phyloP scores from a whole-genome alignment of 2,797 vertebrate species.

The Eulemur coronatus region DNA sequence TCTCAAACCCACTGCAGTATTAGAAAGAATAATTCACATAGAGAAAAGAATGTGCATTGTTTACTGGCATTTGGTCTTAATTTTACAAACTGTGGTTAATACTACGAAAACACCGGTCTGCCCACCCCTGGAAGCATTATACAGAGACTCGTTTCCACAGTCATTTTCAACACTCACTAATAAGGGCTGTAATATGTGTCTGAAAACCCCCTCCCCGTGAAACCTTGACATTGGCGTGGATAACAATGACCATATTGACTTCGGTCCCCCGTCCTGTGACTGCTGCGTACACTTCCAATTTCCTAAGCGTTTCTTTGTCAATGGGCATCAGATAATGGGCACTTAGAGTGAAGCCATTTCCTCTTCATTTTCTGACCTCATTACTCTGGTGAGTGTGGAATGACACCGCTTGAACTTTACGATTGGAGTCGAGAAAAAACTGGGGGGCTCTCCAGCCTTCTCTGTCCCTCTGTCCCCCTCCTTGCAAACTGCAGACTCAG shows the following conservation, averaged over 20 bases:
- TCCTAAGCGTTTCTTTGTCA: conserved; percentile 12
- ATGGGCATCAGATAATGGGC: conserved; percentile 47
- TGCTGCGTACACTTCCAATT: not conserved
- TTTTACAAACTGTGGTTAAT: not conserved
- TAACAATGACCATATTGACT: conserved; percentile 42
- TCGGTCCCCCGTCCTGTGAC: not conserved
- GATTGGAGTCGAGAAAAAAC: not conserved
- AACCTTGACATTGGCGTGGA: not conserved
- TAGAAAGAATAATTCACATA: not conserved
- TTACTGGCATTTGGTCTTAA: not conserved
- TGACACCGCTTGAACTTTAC: conserved; percentile 68
- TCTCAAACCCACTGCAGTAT: not conserved
- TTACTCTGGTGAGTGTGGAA: conserved; percentile 37
- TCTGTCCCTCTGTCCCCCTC: not conserved
- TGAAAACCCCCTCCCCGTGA: conserved; percentile 36
- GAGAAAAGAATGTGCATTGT: not conserved
- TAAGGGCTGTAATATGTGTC: not conserved
- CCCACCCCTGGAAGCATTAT: not conserved
- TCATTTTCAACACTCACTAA: conserved; percentile 21
- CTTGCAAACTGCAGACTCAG: conserved; percentile 27
- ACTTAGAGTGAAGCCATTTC: conserved; percentile 66
- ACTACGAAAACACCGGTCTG: too few relatives aligned
- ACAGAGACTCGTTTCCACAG: not conserved
- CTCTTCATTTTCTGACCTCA: conserved; percentile 59
- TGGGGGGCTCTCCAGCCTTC: not conserved